Base-by-base conservation (phyloP, 1,140 invertebrate genomes). In the Drosophila parabipectinata region DNA sequence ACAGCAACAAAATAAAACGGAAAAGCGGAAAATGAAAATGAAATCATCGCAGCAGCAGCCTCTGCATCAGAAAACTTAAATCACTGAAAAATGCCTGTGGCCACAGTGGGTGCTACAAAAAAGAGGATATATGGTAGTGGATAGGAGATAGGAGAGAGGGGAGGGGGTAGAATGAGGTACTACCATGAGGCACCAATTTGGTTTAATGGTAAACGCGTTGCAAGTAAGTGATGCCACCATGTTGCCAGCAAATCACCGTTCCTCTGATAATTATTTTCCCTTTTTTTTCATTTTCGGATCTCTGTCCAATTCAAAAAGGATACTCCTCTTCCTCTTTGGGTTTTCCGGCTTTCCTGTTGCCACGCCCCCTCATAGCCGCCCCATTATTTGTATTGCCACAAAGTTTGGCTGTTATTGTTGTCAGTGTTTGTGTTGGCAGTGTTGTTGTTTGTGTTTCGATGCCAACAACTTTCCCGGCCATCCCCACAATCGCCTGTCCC, bases 241-340 rank as follows among this genome's bases (percentile, higher is more conserved):
- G 56, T 24, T 62, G 63, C 15, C 52, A 26, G 45, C 61, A 83
- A 84, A 84, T 84, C 77, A 61, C 57, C 63, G 52, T 39, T 32
- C 60, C 26, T 28, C 26, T 85, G 81, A 84, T 87, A 87, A 85
- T 85, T 84, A 87, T 87, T 79, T 84, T 28, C 5, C 1, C 4
- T 28, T 28, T 28, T 28, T 28, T 28, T 28, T 28, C 26, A 1
- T 26, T 69, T 80, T 3, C 21, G 21, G 21, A 77, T 81, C 62
- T 67, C 55, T 51, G 73, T 50, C 64, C 61, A 63, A 76, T 76
- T 67, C 39, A 55, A 48, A 48, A 45, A n/a, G 52, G 47, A 28
- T 18, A 44, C 15, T 18, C 9, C 14, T 2, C 41, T 15, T 4
- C 45, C 18, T 24, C 45, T 41, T 41, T n/a, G 14, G 14, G n/a